These are phyloP conservation scores for Ranitomeya variabilis DNA, from an alignment of 2,113 vertebrate genomes.

Conservation along the genomic window DNA sequence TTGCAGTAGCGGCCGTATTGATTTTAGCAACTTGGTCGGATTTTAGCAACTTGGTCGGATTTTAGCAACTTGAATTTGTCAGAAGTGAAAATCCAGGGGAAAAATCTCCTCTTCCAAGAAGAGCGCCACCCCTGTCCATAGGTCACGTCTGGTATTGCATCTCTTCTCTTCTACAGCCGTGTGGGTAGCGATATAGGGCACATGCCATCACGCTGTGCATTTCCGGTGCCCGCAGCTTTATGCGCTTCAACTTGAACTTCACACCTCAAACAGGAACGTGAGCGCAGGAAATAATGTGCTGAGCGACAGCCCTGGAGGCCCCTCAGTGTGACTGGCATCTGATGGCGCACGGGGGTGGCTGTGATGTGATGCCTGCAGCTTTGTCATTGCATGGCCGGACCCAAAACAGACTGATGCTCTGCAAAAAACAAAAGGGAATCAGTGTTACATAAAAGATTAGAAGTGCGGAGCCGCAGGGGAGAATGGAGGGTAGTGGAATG, in stretches of 20 bases:
- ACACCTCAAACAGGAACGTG: background rate
- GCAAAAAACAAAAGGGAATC: background rate
- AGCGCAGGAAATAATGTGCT: slow-evolving; percentile 6
- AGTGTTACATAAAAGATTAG: background rate
- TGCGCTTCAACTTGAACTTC: background rate
- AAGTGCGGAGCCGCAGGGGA: background rate
- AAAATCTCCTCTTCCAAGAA: no score
- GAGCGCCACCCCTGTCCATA: no score
- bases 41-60: no score
- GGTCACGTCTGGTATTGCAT: no score
- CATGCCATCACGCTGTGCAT: background rate
- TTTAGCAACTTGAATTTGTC: no score
- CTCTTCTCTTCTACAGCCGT: background rate
- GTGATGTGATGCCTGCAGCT: background rate
- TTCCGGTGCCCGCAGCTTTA: background rate
- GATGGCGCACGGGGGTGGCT: background rate
- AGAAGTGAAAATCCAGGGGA: no score
- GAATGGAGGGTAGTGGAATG: background rate
- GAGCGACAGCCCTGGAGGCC: background rate
- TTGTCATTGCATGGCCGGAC: background rate
- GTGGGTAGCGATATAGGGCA: background rate
- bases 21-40: no score
- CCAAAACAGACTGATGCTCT: background rate
- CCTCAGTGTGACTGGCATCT: slow-evolving; percentile 8
- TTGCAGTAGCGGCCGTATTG: no score